phyloP scores from a whole-genome alignment of 2,113 vertebrate species.

The Elgaria multicarinata region DNA sequence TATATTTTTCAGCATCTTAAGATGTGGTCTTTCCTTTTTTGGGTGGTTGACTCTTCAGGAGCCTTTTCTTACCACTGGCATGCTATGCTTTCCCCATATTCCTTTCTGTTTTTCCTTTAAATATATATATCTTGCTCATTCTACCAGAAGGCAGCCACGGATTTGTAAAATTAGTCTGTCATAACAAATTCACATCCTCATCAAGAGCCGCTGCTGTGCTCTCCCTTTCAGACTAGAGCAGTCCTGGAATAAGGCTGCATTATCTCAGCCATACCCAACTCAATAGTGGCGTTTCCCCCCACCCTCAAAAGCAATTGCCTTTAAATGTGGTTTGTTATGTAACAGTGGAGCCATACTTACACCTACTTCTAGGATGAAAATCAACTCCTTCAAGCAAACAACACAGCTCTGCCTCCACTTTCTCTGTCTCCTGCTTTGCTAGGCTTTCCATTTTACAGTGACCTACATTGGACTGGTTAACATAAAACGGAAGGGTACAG shows the following conservation, averaged over 20 bases:
- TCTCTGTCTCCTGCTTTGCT: slow-evolving; percentile 16
- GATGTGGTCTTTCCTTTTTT: neutral
- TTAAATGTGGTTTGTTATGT: slow-evolving; percentile 61
- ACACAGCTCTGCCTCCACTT: slow-evolving; percentile 24
- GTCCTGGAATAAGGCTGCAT: slow-evolving; percentile 52
- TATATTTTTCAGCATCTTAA: neutral
- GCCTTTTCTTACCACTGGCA: slow-evolving; percentile 47
- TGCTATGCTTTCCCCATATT: slow-evolving; percentile 28
- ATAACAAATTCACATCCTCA: slow-evolving; percentile 74
- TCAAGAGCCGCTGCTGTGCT: slow-evolving; percentile 67
- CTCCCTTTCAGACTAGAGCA: slow-evolving; percentile 58
- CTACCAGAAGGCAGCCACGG: slow-evolving; percentile 58
- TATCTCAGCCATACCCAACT: slow-evolving; percentile 65
- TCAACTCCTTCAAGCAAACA: slow-evolving; percentile 57
- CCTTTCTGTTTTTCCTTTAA: slow-evolving; percentile 30
- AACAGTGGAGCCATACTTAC: slow-evolving; percentile 57
- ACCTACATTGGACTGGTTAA: slow-evolving; percentile 29
- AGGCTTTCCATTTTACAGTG: slow-evolving; percentile 35
- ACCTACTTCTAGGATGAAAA: slow-evolving; percentile 53
- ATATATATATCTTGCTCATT: slow-evolving; percentile 63
- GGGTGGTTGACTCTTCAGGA: neutral
- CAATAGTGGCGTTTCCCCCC: slow-evolving; percentile 46
- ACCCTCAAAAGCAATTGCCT: slow-evolving; percentile 60
- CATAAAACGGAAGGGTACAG: slow-evolving; percentile 16
- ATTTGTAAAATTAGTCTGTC: slow-evolving; percentile 73